Evolutionary conservation across 2,113 vertebrate genomes (phyloP), one percentile per base, ranked within the genome.

Genomic region (Pycnonotus jocosus): DNA sequence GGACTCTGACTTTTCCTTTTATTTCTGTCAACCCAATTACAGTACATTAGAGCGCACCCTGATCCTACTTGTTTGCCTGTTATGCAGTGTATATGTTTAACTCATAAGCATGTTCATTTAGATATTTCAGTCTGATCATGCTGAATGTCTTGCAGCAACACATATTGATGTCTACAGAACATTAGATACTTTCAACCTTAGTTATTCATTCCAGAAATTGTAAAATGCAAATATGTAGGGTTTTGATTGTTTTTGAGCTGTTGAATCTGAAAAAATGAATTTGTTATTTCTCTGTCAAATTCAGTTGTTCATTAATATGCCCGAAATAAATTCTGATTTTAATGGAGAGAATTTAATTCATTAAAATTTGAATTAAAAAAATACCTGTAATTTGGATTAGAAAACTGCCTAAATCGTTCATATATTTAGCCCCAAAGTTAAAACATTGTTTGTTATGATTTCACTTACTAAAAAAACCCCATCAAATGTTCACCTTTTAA

Each of bases 11-110:
- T 98, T 98, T 98, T 98, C 98, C 97, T 98, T 98, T 98, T 98
- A 97, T 98, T 98, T 98, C 98, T 98, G 98, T 98, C 98, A 98
- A 97, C 96, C 85, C 98, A 98, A 98, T 98, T 98, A 98, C 95
- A 93, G 96, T 96, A 95, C 97, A 91, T 96, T 93, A 95, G 94
- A 82, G 95, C 92, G 89, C 97, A 95, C 92, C 95, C 94, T 93
- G 95, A 97, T 94, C 91, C 48, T 92, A 93, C 96, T 97, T 97
- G 97, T 88, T 86, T 95, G 98, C 97, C 96, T 97, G 96, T 97
- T 98, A 95, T 42, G 97, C 90, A 62, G 86, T 95, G 92, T 96
- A 95, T 96, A 97, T 97, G 97, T 97, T 97, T 97, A 96, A 97
- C 87, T 97, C 94, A 94, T 95, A 94, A 96, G 92, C 90, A 96